These are phyloP conservation scores for Orius insidiosus DNA, from an alignment of 1,140 invertebrate species.

Conservation along the genomic window DNA sequence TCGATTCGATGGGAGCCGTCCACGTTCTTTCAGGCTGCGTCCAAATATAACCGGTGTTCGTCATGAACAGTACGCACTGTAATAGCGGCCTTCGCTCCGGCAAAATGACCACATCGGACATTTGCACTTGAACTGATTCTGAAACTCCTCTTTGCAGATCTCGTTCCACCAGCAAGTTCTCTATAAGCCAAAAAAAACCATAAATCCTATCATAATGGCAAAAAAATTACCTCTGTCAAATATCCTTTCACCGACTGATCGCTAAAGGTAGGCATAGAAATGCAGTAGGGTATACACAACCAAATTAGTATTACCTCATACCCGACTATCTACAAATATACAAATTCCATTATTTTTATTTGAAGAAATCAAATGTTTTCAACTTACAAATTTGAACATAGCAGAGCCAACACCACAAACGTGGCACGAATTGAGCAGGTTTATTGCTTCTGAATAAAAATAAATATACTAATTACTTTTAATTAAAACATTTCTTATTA, in stretches of 20 bases:
- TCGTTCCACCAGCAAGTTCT: conserved; percentile 86
- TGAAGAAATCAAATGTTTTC: no score
- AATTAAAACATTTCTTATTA: no score
- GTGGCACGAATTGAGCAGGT: no score
- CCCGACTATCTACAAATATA: no score
- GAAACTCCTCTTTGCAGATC: conserved; percentile 80
- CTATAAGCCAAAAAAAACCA: conserved; percentile 28
- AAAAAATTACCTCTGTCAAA: conserved; percentile 47
- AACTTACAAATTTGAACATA: no score
- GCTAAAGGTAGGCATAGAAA: conserved; percentile 15
- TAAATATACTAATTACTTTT: no score
- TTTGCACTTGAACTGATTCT: conserved; percentile 66
- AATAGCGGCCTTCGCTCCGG: conserved; percentile 69
- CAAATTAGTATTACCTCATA: no score
- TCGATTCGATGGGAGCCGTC: conserved; percentile 7
- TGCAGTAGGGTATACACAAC: no score
- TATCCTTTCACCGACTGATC: conserved; percentile 63
- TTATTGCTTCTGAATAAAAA: no score
- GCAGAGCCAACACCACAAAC: no score
- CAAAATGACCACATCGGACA: conserved; percentile 77
- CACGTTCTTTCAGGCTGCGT: conserved; percentile 40
- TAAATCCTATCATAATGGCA: conserved; percentile 12
- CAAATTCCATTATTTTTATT: no score
- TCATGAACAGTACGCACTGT: conserved; percentile 82
- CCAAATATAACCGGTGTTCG: conserved; percentile 77